Evolutionary conservation across 2,888 invertebrate genomes (phyloP).

Genomic region (Diaprepes abbreviatus): DNA sequence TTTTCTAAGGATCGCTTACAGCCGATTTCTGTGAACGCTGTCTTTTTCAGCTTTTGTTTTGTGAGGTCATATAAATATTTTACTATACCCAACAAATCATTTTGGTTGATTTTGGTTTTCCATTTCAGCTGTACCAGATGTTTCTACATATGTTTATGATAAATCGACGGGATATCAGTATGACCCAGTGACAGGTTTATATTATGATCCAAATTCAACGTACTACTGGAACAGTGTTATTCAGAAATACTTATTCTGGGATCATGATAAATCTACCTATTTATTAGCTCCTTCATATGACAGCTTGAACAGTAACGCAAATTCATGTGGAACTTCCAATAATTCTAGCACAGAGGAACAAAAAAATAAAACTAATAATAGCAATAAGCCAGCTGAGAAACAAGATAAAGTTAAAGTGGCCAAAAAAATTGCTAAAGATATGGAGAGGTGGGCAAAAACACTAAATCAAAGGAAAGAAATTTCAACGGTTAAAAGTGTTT

Average conservation of each 20-base stretch:
- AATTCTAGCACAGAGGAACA: slow-evolving; percentile 43
- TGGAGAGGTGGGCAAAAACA: slow-evolving; percentile 97
- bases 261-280: slow-evolving; percentile 79
- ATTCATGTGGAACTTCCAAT: background rate
- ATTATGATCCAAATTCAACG: slow-evolving; percentile 95
- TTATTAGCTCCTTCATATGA: slow-evolving; percentile 68
- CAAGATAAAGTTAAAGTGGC: slow-evolving; percentile 97
- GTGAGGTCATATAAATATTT: no score
- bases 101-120: no score
- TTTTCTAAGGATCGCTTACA: no score
- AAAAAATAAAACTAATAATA: slow-evolving; percentile 43
- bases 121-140: slow-evolving; percentile 82
- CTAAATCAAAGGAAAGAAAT: slow-evolving; percentile 94
- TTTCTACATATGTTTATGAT: slow-evolving; percentile 93
- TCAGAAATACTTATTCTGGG: slow-evolving; percentile 96
- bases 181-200: slow-evolving; percentile 91
- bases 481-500: slow-evolving; percentile 61
- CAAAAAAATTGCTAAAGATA: slow-evolving; percentile 96
- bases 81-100: no score
- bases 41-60: no score
- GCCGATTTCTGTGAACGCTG: no score
- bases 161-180: slow-evolving; percentile 96
- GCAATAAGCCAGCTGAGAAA: slow-evolving; percentile 74
- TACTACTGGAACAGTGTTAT: slow-evolving; percentile 96
- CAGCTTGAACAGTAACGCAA: slow-evolving; percentile 8